Evolutionary conservation across 2,113 vertebrate species (phyloP).

Genomic region (Hystrix cristata): DNA sequence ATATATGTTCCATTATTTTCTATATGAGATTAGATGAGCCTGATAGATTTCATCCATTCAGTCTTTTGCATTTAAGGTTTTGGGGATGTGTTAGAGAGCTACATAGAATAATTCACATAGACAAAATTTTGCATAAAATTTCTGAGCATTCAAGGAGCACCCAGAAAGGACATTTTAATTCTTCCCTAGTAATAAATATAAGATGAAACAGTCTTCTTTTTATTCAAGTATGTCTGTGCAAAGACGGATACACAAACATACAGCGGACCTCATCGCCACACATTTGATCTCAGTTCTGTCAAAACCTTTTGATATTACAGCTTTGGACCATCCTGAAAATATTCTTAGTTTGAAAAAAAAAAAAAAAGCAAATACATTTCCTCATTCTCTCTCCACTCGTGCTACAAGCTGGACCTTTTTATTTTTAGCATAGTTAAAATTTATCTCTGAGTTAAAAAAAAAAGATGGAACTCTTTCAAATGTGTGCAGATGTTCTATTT

Average conservation of each 20-base stretch:
- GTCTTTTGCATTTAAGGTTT: neutral
- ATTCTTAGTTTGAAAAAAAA: neutral
- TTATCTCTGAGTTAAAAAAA: neutral
- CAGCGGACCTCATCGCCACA: neutral
- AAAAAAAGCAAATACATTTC: neutral
- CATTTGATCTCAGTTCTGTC: neutral
- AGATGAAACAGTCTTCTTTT: neutral
- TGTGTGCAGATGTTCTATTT: constrained; percentile 34
- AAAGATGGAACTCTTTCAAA: neutral
- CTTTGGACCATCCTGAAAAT: neutral
- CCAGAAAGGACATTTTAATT: neutral
- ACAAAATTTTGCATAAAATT: neutral
- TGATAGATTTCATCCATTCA: neutral
- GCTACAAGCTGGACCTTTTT: neutral
- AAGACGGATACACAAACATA: neutral
- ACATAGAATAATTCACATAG: neutral
- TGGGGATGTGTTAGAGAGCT: neutral
- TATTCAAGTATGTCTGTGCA: neutral
- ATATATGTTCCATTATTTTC: neutral
- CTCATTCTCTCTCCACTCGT: neutral
- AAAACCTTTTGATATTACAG: neutral
- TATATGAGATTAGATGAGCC: neutral
- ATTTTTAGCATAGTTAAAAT: constrained; percentile 2
- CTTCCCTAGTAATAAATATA: neutral
- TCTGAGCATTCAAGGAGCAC: neutral